Evolutionary conservation across 2,797 vertebrate species (phyloP).

Genomic region (Anableps anableps): DNA sequence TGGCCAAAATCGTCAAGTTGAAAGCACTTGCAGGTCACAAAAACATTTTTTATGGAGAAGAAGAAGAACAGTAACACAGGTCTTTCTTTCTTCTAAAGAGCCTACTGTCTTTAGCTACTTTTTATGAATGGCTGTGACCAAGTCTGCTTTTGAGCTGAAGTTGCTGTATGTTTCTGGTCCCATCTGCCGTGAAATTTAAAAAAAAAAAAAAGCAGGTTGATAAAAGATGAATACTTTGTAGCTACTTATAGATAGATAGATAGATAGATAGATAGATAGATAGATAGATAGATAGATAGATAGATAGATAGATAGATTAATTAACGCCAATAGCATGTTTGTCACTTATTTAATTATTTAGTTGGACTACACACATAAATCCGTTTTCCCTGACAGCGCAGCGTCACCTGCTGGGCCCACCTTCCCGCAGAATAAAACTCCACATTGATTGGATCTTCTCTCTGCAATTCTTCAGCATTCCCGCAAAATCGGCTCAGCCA

Average conservation of each 20-base stretch:
- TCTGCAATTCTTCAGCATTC: conserved; percentile 20
- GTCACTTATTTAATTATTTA: conserved; percentile 24
- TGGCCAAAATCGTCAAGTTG: too few relatives aligned
- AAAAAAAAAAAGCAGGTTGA: too few relatives aligned
- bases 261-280: conserved; percentile 10
- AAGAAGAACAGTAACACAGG: not conserved
- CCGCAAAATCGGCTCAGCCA: not conserved
- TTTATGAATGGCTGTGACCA: too few relatives aligned
- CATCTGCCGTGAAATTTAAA: too few relatives aligned
- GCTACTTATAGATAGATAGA: conserved; percentile 5
- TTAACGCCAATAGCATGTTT: not conserved
- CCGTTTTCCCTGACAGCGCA: conserved; percentile 17
- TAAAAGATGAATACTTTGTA: too few relatives aligned
- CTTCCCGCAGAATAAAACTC: conserved; percentile 69
- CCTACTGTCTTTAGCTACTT: not conserved
- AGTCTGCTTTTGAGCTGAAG: too few relatives aligned
- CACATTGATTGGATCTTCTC: conserved; percentile 37
- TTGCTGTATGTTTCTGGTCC: too few relatives aligned
- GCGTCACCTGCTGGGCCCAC: conserved; percentile 68
- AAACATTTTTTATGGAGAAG: too few relatives aligned
- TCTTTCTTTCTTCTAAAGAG: not conserved
- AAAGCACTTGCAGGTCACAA: too few relatives aligned
- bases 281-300: conserved; percentile 7
- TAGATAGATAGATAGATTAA: not conserved
- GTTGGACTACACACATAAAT: not conserved